Evolutionary conservation across 2,113 vertebrate genomes (phyloP), one percentile per base, ranked within the genome.

Genomic region (Hemicordylus capensis): DNA sequence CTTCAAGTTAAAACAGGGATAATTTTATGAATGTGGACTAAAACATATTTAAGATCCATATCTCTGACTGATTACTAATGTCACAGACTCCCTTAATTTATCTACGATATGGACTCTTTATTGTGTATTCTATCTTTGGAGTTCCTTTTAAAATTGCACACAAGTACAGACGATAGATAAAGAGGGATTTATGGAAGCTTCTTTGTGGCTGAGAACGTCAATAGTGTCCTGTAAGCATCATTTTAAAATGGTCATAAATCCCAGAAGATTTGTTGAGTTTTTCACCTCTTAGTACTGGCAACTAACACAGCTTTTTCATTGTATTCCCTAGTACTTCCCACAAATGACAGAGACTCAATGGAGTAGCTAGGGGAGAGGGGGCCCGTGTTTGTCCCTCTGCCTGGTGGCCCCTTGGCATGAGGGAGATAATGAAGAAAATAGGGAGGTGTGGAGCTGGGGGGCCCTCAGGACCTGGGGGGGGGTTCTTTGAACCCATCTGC

Each of bases 1-100:
- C 2, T 58, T 82, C 51, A 67, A 6, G 85, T 24, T 0, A 88
- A 87, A 90, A 66, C 2, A 83, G 76, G 54, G 46, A 22, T 7
- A 80, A 19, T 0, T 85, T 81, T 85, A 54, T 31, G 20, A 14
- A 17, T 14, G 20, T 22, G 56, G 5, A 54, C 39, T 81, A 75
- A 87, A 67, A 88, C 87, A 76, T 48, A 77, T 1, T n/a, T 86
- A 8, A 37, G n/a, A 85, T 56, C 51, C 7, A 2, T 70, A 76
- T 77, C 61, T 83, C 24, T 80, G 7, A 3, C 44, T 4, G 20
- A 20, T 59, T 17, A 58, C 86, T 67, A 76, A 73, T 19, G 0
- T 83, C 80, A 0, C 48, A 42, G 1, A 44, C 15, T 1, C 74
- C 37, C 83, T 79, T 86, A 74, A 87, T 73, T 88, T 74, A 12